Conservation (phyloP, 2,888 invertebrate species). For the Xestia rhomboidea region DNA sequence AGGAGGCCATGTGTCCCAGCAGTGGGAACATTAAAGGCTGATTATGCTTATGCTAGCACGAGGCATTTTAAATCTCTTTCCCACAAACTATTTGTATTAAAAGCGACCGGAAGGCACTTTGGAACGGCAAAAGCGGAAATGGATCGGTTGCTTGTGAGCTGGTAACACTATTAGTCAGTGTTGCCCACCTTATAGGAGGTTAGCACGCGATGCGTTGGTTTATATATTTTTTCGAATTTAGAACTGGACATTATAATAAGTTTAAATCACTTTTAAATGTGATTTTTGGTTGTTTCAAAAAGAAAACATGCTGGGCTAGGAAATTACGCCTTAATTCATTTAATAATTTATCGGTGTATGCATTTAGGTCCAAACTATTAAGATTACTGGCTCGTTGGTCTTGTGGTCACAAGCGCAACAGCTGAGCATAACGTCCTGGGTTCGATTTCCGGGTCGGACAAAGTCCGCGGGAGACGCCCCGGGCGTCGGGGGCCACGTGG, state of each 20-base stretch:
- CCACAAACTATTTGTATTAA: constrained; percentile 62
- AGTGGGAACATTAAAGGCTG: no score
- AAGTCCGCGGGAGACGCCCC: no score
- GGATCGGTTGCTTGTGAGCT: constrained; percentile 72
- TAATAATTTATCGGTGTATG: not conserved
- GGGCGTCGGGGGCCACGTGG: no score
- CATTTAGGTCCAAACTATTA: not conserved
- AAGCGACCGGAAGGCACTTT: constrained; percentile 71
- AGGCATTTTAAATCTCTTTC: constrained; percentile 47
- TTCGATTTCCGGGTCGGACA: not conserved
- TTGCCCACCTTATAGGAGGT: constrained; percentile 75
- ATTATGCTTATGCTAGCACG: not conserved
- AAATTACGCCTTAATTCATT: not conserved
- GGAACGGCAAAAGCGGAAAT: constrained; percentile 74
- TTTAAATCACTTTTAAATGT: constrained; percentile 23
- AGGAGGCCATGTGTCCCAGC: no score
- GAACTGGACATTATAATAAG: constrained; percentile 9
- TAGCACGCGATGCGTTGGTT: constrained; percentile 59
- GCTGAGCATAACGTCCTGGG: not conserved
- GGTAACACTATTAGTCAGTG: constrained; percentile 83
- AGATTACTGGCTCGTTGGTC: not conserved
- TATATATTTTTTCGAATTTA: constrained; percentile 20
- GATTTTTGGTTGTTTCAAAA: constrained; percentile 1
- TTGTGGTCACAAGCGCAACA: not conserved
- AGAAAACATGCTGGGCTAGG: constrained; percentile 18